Evolutionary conservation across 1,140 invertebrate genomes (phyloP).

Genomic region (Hesperophylax magnus): DNA sequence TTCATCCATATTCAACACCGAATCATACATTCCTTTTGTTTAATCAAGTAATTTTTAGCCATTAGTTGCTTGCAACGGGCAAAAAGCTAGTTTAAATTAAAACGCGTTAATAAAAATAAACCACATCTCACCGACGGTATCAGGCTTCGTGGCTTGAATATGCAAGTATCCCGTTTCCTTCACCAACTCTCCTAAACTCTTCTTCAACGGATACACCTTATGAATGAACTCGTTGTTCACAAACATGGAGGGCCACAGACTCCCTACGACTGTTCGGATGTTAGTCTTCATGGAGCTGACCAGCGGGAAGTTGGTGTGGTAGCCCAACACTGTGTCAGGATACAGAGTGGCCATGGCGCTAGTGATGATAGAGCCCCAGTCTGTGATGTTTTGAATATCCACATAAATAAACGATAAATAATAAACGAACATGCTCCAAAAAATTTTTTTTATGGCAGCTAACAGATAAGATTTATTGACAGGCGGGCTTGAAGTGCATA

Average conservation of each 20-base stretch:
- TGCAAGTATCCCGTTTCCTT: constrained; percentile 80
- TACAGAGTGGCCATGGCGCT: constrained; percentile 73
- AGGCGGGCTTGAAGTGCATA: no score
- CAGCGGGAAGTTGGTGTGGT: constrained; percentile 48
- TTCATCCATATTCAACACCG: no score
- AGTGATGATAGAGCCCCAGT: constrained; percentile 74
- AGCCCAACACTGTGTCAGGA: constrained; percentile 75
- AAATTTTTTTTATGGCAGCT: no score
- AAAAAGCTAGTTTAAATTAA: no score
- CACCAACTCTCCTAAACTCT: constrained; percentile 64
- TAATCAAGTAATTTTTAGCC: no score
- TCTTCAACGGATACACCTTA: constrained; percentile 72
- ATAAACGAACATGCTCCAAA: no score
- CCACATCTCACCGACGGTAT: constrained; percentile 74
- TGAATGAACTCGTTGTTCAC: constrained; percentile 68
- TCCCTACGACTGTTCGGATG: constrained; percentile 61
- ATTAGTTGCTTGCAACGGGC: no score
- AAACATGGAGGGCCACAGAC: constrained; percentile 65
- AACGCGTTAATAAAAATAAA: no score
- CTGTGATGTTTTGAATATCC: no score
- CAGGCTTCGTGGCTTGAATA: constrained; percentile 84
- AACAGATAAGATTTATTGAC: no score
- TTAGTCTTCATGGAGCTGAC: constrained; percentile 26
- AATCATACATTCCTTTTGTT: no score
- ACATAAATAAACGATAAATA: no score